Evolutionary conservation across 2,797 vertebrate species (phyloP).

Genomic region (Podarcis siculus): DNA sequence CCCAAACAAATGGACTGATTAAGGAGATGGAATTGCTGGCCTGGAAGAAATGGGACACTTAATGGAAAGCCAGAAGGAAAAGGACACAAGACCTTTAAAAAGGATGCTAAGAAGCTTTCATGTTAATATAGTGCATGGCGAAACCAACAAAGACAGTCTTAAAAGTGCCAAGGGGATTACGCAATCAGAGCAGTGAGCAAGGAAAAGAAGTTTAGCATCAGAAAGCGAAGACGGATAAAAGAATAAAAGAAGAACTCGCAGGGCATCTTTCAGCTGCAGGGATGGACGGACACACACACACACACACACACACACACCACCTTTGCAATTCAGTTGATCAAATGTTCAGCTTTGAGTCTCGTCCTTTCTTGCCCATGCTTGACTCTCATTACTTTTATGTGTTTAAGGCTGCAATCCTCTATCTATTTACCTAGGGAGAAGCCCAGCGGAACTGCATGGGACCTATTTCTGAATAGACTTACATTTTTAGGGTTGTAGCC

Average conservation of each 20-base stretch:
- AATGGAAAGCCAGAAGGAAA: constrained; percentile 1
- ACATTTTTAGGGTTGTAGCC: no score
- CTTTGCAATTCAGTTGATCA: background rate
- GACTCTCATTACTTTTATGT: background rate
- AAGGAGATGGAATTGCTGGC: constrained; percentile 1
- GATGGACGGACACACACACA: background rate
- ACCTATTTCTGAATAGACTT: no score
- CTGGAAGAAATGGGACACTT: constrained; percentile 4
- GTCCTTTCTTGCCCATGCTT: background rate
- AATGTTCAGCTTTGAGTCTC: background rate
- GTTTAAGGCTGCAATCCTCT: background rate
- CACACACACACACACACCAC: background rate
- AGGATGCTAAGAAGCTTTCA: constrained; percentile 22
- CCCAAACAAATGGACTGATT: background rate
- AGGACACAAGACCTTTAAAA: constrained; percentile 7
- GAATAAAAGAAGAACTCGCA: background rate
- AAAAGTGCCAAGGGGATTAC: constrained; percentile 16
- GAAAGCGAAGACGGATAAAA: background rate
- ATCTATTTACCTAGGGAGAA: background rate
- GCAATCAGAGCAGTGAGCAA: background rate
- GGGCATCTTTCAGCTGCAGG: background rate
- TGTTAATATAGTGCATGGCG: background rate
- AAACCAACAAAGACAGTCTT: constrained; percentile 16
- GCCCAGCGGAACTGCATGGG: no score
- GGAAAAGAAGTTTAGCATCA: background rate